Evolutionary conservation across 2,888 invertebrate genomes (phyloP).

Genomic region (Acrobasis repandana): DNA sequence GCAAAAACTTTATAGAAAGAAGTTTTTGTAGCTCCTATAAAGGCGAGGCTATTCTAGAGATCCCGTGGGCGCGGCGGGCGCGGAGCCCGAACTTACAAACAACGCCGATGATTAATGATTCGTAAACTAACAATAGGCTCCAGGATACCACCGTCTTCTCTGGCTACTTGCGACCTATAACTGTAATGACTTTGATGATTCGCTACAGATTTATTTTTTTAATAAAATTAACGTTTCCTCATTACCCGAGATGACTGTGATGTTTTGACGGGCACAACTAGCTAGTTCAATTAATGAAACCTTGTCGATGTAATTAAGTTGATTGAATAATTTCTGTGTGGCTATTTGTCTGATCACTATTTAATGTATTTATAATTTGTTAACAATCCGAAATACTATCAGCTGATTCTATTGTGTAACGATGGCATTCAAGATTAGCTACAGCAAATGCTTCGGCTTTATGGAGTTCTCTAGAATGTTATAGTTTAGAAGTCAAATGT

Average conservation of each 20-base stretch:
- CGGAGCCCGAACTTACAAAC: constrained; percentile 64
- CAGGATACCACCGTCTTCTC: constrained; percentile 46
- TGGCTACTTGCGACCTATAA: constrained; percentile 32
- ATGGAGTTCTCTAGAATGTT: not conserved
- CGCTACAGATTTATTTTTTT: not conserved
- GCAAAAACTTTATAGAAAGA: constrained; percentile 7
- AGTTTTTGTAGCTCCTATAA: constrained; percentile 10
- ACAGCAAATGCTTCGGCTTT: not conserved
- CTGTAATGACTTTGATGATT: constrained; percentile 8
- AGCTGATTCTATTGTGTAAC: not conserved
- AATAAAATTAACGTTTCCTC: not conserved
- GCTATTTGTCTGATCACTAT: constrained; percentile 1
- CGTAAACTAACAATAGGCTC: constrained; percentile 74
- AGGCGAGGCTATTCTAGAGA: constrained; percentile 32
- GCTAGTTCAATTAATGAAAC: not conserved
- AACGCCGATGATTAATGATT: constrained; percentile 73
- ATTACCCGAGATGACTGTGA: constrained; percentile 6
- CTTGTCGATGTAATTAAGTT: constrained; percentile 3
- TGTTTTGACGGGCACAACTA: constrained; percentile 7
- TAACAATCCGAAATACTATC: not conserved
- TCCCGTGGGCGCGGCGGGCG: constrained; percentile 53
- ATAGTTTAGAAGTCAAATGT: not conserved
- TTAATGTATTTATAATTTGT: constrained; percentile 5
- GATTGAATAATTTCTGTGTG: constrained; percentile 5
- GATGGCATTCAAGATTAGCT: not conserved